Conservation (phyloP, 2,797 vertebrate genomes). For the Ficedula albicollis region DNA sequence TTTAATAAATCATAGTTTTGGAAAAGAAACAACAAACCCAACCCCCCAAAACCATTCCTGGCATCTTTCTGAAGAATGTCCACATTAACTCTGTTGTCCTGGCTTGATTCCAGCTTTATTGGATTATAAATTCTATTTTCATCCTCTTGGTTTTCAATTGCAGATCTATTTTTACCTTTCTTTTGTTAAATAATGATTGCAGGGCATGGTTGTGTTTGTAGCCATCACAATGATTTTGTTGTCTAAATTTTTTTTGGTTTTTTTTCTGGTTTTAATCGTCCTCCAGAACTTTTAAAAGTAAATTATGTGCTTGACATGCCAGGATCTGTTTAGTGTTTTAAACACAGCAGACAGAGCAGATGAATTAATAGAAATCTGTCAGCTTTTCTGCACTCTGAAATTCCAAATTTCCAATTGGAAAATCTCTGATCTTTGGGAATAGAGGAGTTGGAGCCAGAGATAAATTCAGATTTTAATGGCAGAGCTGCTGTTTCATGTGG, state of each 20-base stretch:
- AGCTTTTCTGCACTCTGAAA: not conserved
- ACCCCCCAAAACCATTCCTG: not conserved
- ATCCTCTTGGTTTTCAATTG: not conserved
- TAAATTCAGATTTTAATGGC: not conserved
- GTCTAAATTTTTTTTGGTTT: accelerated
- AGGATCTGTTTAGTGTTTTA: not conserved
- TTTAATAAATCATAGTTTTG: not conserved
- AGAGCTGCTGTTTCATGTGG: no score
- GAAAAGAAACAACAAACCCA: not conserved
- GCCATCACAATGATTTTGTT: not conserved
- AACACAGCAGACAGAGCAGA: not conserved
- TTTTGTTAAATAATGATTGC: not conserved
- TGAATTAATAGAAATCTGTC: not conserved
- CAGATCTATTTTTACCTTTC: slow-evolving; percentile 26
- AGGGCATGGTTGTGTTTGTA: not conserved
- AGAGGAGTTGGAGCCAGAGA: not conserved
- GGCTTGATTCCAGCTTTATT: not conserved
- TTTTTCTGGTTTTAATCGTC: not conserved
- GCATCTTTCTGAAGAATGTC: not conserved
- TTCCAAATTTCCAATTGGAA: not conserved
- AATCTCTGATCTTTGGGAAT: not conserved
- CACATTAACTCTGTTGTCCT: not conserved
- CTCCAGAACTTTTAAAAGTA: not conserved
- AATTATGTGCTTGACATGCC: not conserved
- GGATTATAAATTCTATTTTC: slow-evolving; percentile 18